A percentile compares a stretch with the other conserved stretches of the same genome.
Conservation (phyloP, 2,797 vertebrate genomes). For the Gorsachius magnificus region DNA sequence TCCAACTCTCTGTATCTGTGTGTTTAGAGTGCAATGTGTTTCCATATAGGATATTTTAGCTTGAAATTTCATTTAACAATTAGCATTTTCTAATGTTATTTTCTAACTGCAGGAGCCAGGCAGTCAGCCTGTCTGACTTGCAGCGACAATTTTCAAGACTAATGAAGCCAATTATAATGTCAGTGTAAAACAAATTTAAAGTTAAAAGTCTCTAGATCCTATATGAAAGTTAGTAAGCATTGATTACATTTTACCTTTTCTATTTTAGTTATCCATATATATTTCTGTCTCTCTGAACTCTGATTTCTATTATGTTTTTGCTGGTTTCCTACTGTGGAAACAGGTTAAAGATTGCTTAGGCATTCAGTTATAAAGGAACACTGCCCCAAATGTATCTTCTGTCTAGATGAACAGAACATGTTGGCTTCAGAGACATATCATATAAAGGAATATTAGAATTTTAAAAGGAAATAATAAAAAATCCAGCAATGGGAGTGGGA, state of each 20-base stretch:
- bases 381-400: background rate
- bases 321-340: background rate
- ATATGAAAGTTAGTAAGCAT: constrained; percentile 60
- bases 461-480: background rate
- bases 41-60: constrained; percentile 49
- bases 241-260: constrained; percentile 51
- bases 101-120: constrained; percentile 63
- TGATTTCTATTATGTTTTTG: background rate
- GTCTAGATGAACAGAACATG: background rate
- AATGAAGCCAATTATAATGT: constrained; percentile 69
- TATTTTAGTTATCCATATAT: background rate
- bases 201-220: constrained; percentile 54
- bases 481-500: background rate
- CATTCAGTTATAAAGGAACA: background rate
- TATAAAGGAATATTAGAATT: background rate
- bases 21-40: constrained; percentile 33
- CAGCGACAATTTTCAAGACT: constrained; percentile 69
- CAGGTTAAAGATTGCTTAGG: background rate
- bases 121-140: constrained; percentile 72
- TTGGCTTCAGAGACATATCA: background rate
- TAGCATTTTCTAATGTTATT: constrained; percentile 72
- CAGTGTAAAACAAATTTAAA: constrained; percentile 61
- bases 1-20: background rate
- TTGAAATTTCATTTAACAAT: constrained; percentile 76
- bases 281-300: background rate